These are phyloP conservation scores for Darevskia mixta DNA, from an alignment of 2,797 vertebrate species.

Conservation along the genomic window DNA sequence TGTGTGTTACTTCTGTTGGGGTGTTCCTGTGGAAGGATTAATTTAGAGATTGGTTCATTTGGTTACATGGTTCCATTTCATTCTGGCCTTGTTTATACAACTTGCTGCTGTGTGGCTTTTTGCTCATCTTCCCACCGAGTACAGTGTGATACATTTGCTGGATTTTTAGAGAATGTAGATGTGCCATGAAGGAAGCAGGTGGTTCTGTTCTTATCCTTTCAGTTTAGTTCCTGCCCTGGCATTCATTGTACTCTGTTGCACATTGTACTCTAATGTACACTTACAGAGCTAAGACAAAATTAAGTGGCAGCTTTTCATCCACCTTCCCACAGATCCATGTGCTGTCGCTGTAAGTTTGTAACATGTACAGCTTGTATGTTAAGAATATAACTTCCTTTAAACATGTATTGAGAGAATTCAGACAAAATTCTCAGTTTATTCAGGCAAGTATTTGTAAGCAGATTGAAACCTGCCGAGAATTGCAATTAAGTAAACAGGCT, in stretches of 20 bases:
- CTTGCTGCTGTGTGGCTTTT: neutral
- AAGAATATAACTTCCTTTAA: neutral
- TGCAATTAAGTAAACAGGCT: slow-evolving; percentile 4
- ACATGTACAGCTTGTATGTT: neutral
- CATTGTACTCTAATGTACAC: neutral
- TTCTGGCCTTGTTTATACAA: neutral
- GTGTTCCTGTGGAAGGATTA: slow-evolving; percentile 5
- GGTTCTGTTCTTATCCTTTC: neutral
- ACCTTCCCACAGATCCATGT: neutral
- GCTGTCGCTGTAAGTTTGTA: neutral
- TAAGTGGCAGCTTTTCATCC: neutral
- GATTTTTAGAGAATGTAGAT: neutral
- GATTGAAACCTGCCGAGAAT: neutral
- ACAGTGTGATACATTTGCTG: neutral
- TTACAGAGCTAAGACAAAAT: neutral
- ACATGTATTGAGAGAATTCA: neutral
- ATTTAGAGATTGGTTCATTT: neutral
- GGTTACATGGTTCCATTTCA: neutral
- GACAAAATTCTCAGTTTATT: neutral
- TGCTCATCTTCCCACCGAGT: neutral
- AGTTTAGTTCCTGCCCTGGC: neutral
- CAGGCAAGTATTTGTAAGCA: neutral
- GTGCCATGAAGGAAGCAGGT: neutral
- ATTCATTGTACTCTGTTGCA: neutral
- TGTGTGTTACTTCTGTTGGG: neutral